Evolutionary conservation across 2,888 invertebrate genomes (phyloP), one percentile per base, ranked within the genome.

Genomic region (Seira musarum): DNA sequence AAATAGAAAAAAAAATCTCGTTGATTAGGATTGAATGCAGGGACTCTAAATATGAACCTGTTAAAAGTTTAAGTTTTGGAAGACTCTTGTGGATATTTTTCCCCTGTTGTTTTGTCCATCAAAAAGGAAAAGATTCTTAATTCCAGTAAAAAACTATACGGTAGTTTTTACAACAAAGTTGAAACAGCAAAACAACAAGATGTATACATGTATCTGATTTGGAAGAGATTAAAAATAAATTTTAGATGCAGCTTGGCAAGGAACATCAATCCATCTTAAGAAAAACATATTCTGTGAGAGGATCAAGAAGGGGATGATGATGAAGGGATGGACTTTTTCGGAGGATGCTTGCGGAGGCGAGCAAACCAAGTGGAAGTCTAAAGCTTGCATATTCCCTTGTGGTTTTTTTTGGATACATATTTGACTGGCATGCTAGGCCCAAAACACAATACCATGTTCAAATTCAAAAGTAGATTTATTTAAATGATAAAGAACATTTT

Each of bases 381-480:
- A 30, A 15, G 19, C 6, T 21, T 22, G n/a, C 46, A n/a, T 22
- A 63, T 60, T 13, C 17, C 5, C 60, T 13, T 19, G 17, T 22
- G 64, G 64, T 10, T 10, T 63, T n/a, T 63, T 8, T 21, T 21
- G 15, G n/a, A n/a, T n/a, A n/a, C n/a, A 53, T 35, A 21, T 24
- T 60, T 70, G 61, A 70, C 60, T 70, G 70, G 40, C 40, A 35
- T 21, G 70, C 60, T 35, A 19, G 21, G 40, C 60, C n/a, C n/a
- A n/a, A n/a, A n/a, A n/a, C n/a, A n/a, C n/a, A n/a, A n/a, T n/a
- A n/a, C n/a, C n/a, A n/a, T n/a, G n/a, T n/a, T n/a, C n/a, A n/a
- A n/a, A n/a, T n/a, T n/a, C n/a, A n/a, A 35, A 70, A 35, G 40
- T 35, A 70, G 70, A 70, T 70, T 70, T 70, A 70, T 70, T 53